Percentiles rank a stretch among this genome's conserved stretches.
These are phyloP conservation scores for Matsumyia berberina DNA, from an alignment of 2,888 invertebrate species.

Conservation along the genomic window DNA sequence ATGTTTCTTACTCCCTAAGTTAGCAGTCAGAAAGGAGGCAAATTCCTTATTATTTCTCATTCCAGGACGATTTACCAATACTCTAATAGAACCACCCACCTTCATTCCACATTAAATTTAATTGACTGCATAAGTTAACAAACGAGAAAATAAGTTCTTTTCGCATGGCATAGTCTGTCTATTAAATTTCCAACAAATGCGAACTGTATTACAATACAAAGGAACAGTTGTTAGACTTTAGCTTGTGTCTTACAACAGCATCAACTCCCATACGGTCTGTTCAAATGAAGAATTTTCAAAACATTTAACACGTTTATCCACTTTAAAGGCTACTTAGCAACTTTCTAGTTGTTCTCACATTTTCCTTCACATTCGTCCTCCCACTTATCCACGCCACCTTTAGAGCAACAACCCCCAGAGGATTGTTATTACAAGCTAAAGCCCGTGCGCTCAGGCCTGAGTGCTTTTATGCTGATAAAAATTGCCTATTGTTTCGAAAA, in stretches of 20 bases:
- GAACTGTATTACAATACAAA: neutral
- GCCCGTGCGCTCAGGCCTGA: constrained; percentile 16
- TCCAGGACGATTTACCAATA: no score
- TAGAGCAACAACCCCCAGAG: constrained; percentile 12
- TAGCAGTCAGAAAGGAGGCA: no score
- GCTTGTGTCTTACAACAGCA: neutral
- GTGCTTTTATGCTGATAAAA: constrained; percentile 28
- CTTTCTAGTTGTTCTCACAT: constrained; percentile 13
- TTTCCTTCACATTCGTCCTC: constrained; percentile 1
- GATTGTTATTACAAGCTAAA: constrained; percentile 37
- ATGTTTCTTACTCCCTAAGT: no score
- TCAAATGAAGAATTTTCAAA: constrained; percentile 18
- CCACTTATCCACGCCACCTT: neutral
- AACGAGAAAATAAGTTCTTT: neutral
- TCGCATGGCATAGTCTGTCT: neutral
- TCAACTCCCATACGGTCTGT: neutral
- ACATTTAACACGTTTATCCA: constrained; percentile 58
- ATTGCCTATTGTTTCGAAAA: constrained; percentile 7
- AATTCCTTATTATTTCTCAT: no score
- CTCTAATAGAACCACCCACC: no score
- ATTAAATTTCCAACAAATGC: constrained; percentile 7
- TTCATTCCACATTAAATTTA: no score
- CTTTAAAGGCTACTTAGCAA: constrained; percentile 36
- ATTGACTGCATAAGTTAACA: no score
- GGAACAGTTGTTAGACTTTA: neutral